Evolutionary conservation across 2,113 vertebrate genomes (phyloP).

Genomic region (Caracal caracal): DNA sequence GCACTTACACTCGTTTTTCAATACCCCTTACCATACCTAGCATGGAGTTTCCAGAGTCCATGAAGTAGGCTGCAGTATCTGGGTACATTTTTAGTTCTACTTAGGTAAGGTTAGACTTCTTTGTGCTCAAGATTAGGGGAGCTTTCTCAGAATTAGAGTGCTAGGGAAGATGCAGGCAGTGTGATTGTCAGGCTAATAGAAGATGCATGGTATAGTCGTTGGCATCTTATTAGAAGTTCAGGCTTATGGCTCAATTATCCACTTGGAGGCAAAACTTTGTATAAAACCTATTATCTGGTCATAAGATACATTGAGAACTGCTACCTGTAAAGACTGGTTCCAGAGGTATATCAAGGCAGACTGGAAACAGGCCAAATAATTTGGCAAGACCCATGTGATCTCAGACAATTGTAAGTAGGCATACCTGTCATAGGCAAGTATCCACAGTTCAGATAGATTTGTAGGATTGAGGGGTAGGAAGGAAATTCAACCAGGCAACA

Average conservation of each 20-base stretch:
- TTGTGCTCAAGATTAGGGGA: not conserved
- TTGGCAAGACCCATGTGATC: not conserved
- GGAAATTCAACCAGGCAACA: not conserved
- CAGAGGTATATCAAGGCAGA: not conserved
- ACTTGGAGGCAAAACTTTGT: not conserved
- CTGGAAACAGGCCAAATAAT: not conserved
- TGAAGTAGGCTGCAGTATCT: not conserved
- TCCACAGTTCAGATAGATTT: not conserved
- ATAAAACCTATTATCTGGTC: not conserved
- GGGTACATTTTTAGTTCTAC: not conserved
- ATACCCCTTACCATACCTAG: not conserved
- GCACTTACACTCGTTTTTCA: not conserved
- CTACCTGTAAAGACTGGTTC: not conserved
- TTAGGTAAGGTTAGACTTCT: not conserved
- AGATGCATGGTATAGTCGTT: not conserved
- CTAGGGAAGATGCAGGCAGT: not conserved
- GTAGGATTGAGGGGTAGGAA: not conserved
- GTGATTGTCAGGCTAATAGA: not conserved
- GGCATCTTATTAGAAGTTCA: not conserved
- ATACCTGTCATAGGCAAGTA: not conserved
- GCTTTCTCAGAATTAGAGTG: not conserved
- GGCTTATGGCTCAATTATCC: not conserved
- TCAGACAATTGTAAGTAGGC: not conserved
- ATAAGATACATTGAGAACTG: not conserved
- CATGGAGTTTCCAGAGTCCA: not conserved